Base-by-base conservation (phyloP, 2,113 vertebrate genomes). In the Nerophis ophidion region DNA sequence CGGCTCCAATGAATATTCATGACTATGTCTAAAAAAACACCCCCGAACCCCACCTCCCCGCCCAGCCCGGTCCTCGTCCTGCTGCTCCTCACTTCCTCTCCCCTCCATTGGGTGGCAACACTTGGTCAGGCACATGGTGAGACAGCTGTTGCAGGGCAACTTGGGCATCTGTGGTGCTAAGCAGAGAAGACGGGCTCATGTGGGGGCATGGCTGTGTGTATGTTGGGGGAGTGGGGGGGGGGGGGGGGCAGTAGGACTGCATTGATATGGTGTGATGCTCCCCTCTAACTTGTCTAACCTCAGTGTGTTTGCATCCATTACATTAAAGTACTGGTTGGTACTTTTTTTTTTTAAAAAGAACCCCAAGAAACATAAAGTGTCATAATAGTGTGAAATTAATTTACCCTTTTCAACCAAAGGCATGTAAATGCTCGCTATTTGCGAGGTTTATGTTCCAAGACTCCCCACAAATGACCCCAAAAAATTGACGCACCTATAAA, bases 131-230 rank as follows among this genome's bases (percentile, higher is more conserved):
- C 89, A 90, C 88, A 91, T 90, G 88, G 89, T 88, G 88, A 87
- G 89, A 86, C 90, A 91, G 90, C 90, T 91, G 90, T 90, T 90
- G 87, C 86, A 80, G 88, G 80, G 83, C 82, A 87, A 88, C 84
- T 80, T 81, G 86, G 83, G 87, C 88, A 89, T 90, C 89, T 90
- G 90, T 86, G 83, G 71, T 79, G 82, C 79, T 79, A 79, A 72
- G 67, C 69, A 56, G 74, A 71, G 63, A 61, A 76, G 74, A 70
- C 54, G 61, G 68, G 68, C 72, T 74, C 62, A 55, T 63, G 65
- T 14, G 45, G 63, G 66, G 66, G 60, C 40, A 60, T 33, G 62
- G 14, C 51, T 40, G 52, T 49, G 65, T 26, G 46, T 17, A 44
- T 44, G 40, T 44, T 44, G 11, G 40, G 40, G n/a, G 8, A 35